phyloP scores from a whole-genome alignment of 2,888 invertebrate species.

The Scaeva pyrastri region DNA sequence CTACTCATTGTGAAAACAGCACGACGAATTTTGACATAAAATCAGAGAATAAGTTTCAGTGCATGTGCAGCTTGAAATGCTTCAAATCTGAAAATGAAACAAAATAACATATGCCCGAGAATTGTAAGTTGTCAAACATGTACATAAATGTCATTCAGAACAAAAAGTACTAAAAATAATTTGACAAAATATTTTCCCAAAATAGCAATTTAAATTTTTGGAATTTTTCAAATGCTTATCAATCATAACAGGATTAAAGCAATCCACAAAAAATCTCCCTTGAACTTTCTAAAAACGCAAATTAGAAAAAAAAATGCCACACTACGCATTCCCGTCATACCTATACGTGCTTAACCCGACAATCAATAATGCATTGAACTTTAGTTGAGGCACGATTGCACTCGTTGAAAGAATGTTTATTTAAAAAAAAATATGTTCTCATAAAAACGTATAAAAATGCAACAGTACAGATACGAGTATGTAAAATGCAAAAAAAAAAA shows the following conservation, averaged over 20 bases:
- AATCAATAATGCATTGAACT: conserved; percentile 66
- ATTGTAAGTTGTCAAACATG: no score
- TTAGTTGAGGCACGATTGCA: conserved; percentile 55
- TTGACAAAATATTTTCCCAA: no score
- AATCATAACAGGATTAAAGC: neutral
- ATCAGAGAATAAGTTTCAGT: no score
- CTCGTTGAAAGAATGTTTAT: neutral
- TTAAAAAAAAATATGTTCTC: conserved; percentile 8
- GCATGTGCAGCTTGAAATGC: no score
- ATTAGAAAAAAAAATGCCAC: neutral
- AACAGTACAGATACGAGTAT: neutral
- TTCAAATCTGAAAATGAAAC: no score
- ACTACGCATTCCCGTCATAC: conserved; percentile 11
- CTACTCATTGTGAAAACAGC: no score
- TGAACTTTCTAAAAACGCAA: neutral
- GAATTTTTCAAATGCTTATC: no score
- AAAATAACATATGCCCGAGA: no score
- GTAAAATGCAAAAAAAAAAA: neutral
- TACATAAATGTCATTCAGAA: no score
- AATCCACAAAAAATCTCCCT: neutral
- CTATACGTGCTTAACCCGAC: conserved; percentile 60
- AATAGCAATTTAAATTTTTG: no score
- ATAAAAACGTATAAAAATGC: neutral
- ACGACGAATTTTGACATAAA: no score
- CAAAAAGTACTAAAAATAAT: no score